These are phyloP conservation scores for Holotrichia oblita DNA, from an alignment of 1,140 invertebrate genomes.

Conservation along the genomic window DNA sequence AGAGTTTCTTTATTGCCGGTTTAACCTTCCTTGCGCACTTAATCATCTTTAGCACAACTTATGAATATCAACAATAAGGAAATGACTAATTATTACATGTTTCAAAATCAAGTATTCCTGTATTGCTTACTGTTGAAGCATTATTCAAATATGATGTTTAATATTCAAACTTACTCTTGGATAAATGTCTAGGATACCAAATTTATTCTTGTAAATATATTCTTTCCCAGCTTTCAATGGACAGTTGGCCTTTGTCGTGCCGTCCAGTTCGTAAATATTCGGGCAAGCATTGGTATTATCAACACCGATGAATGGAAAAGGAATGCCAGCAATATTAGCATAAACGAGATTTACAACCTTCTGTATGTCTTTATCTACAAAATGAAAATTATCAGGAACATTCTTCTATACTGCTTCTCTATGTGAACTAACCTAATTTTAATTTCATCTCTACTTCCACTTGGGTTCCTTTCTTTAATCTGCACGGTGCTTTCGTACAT, in stretches of 20 bases:
- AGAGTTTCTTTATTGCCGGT: too few species aligned
- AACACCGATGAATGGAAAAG: constrained; percentile 78
- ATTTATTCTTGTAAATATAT: constrained; percentile 76
- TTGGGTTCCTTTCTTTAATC: constrained; percentile 68
- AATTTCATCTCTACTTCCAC: constrained; percentile 67
- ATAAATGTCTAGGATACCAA: constrained; percentile 73
- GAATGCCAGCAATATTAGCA: constrained; percentile 68
- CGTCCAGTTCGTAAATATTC: constrained; percentile 68
- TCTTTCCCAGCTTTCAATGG: constrained; percentile 71
- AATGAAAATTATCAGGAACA: constrained; percentile 22
- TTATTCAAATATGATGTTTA: neutral
- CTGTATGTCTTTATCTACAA: constrained; percentile 63
- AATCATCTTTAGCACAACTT: too few species aligned
- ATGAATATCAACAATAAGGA: too few species aligned
- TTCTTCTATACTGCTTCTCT: too few species aligned
- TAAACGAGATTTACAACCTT: constrained; percentile 66
- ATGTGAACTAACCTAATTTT: constrained; percentile 63
- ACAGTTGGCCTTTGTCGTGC: constrained; percentile 67
- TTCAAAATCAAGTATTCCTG: too few species aligned
- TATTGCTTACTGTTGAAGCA: neutral
- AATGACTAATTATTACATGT: too few species aligned
- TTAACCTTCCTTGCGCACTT: too few species aligned
- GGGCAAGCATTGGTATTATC: constrained; percentile 75
- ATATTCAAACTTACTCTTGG: constrained; percentile 65
- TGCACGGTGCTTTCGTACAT: constrained; percentile 72